A percentile compares a stretch with the other conserved stretches of the same genome.
Evolutionary conservation across 2,797 vertebrate genomes (phyloP).

Genomic region (Heliangelus exortis): DNA sequence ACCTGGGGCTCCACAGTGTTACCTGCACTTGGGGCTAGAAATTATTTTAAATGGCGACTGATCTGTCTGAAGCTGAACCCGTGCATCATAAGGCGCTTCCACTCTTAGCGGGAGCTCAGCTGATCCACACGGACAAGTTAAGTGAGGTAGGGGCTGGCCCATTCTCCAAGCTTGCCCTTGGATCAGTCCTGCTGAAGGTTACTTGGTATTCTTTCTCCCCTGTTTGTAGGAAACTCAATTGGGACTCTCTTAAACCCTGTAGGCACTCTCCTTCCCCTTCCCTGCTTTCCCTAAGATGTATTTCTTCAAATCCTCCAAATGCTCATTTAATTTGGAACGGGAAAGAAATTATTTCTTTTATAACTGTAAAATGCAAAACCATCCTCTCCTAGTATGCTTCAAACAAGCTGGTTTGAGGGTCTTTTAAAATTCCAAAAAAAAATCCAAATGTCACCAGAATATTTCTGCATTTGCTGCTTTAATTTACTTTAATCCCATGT

Average conservation of each 20-base stretch:
- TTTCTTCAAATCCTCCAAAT: conserved; percentile 12
- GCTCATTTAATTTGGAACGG: conserved; percentile 26
- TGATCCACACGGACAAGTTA: conserved; percentile 82
- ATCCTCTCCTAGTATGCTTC: conserved; percentile 1
- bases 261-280: conserved; percentile 31
- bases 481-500: conserved; percentile 49
- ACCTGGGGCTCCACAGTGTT: conserved; percentile 81
- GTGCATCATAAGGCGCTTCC: conserved; percentile 82
- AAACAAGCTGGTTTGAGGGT: conserved; percentile 18
- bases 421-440: conserved; percentile 31
- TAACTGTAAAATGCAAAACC: conserved; percentile 16
- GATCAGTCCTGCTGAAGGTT: conserved; percentile 72
- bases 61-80: conserved; percentile 82
- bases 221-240: conserved; percentile 41
- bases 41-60: conserved; percentile 83
- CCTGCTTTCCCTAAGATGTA: conserved; percentile 14
- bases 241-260: conserved; percentile 28
- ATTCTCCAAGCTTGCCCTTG: conserved; percentile 79
- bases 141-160: conserved; percentile 83
- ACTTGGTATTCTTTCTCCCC: conserved; percentile 42
- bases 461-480: conserved; percentile 28
- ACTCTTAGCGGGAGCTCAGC: conserved; percentile 83
- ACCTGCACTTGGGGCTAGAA: conserved; percentile 78
- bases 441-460: conserved; percentile 39
- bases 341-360: neutral